Evolutionary conservation across 2,797 vertebrate genomes (phyloP), one percentile per base, ranked within the genome.

Genomic region (Sibirionetta formosa): DNA sequence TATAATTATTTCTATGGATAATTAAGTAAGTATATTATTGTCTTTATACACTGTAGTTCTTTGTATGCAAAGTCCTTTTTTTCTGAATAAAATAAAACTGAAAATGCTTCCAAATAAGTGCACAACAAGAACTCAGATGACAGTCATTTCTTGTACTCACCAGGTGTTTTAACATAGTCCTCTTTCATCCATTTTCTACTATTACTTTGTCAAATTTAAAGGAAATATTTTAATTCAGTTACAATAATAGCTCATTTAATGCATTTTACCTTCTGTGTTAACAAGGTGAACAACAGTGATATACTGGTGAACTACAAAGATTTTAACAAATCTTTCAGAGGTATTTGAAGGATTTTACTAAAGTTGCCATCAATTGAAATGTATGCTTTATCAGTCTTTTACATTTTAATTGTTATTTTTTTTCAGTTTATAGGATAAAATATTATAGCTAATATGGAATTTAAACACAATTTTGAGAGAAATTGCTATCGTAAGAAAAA

Each of bases 151-250:
- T 86, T 11, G 29, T 82, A 10, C 48, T 77, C 54, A 80, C 14
- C 46, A 31, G 68, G 13, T 72, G n/a, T 14, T 90, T 90, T 88
- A 56, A 54, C 70, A 3, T 60, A 33, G 63, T 83, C 50, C 4
- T 35, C 53, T 69, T 93, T 86, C 29, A 79, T 54, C 77, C 35
- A 19, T 57, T 93, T 92, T 72, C 16, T 48, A 70, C 7, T 65
- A 77, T 46, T 19, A 11, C 10, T 68, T 83, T 57, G 26, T 79
- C 35, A 60, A 48, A 75, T 82, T 84, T 84, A 64, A 83, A 88
- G 77, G 3, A 90, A 71, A 60, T 73, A 69, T 75, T 94, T 93
- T 94, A 82, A 83, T 91, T 83, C 51, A 24, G 11, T 92, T 65
- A 9, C 69, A 81, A 51, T 83, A 91, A 82, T 48, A 76, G 38